A percentile compares a stretch with the other conserved stretches of the same genome.
Evolutionary conservation across 2,888 invertebrate species (phyloP).

Genomic region (Orchesellides sinensis): DNA sequence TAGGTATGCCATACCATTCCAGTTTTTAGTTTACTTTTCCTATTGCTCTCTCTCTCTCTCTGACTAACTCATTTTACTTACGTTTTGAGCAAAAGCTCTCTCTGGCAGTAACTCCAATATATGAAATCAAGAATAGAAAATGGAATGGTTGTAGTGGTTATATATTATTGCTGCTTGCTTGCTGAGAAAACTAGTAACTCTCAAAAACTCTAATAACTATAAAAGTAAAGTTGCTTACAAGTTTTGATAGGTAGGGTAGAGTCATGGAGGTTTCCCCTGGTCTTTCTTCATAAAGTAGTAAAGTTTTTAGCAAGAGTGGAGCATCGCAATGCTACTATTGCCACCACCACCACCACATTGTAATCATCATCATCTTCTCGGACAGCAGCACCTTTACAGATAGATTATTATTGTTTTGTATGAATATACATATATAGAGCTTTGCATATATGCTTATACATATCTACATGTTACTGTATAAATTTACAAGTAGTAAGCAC

Average conservation of each 20-base stretch:
- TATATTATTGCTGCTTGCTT: slow-evolving; percentile 53
- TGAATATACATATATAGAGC: slow-evolving; percentile 24
- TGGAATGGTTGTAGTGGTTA: slow-evolving; percentile 20
- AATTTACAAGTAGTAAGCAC: too few species aligned
- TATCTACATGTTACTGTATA: slow-evolving; percentile 4
- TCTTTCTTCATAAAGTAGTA: slow-evolving; percentile 63
- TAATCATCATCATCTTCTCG: slow-evolving; percentile 45
- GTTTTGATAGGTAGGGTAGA: slow-evolving; percentile 53
- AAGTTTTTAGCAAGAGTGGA: slow-evolving; percentile 39
- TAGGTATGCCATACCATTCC: slow-evolving; percentile 9
- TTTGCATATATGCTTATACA: slow-evolving; percentile 18
- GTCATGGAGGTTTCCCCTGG: slow-evolving; percentile 38
- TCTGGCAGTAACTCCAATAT: slow-evolving; percentile 33
- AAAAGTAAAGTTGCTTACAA: slow-evolving; percentile 65
- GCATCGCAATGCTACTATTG: slow-evolving; percentile 12
- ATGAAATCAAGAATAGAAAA: slow-evolving; percentile 61
- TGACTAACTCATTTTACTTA: slow-evolving; percentile 52
- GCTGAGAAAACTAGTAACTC: slow-evolving; percentile 64
- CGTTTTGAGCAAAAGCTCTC: slow-evolving; percentile 21
- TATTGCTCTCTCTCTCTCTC: too few species aligned
- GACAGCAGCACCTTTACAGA: slow-evolving; percentile 45
- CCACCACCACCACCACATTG: slow-evolving; percentile 43
- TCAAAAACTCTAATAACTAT: slow-evolving; percentile 60
- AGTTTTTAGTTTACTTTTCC: slow-evolving; percentile 35
- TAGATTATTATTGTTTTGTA: slow-evolving; percentile 36